These are phyloP conservation scores for Sorex araneus DNA, from an alignment of 2,113 vertebrate species.

Conservation along the genomic window DNA sequence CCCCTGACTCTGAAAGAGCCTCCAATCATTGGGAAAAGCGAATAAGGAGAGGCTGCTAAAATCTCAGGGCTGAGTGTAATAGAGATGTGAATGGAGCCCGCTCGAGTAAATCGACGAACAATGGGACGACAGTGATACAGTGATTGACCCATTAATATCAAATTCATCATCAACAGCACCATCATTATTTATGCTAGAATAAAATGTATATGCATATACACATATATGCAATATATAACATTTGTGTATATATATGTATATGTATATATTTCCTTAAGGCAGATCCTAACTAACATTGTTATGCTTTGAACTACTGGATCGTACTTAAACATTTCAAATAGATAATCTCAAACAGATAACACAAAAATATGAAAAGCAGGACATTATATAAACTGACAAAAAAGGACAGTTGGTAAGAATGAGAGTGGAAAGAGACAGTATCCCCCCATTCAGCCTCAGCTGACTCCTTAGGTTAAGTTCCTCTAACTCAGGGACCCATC, in stretches of 20 bases:
- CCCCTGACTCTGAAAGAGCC: too few relatives aligned
- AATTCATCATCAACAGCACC: not conserved
- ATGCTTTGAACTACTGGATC: not conserved
- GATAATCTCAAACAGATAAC: not conserved
- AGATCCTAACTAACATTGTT: not conserved
- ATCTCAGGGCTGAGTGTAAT: too few relatives aligned
- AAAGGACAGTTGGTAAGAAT: not conserved
- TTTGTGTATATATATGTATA: not conserved
- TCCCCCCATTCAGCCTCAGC: not conserved
- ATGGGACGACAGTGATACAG: too few relatives aligned
- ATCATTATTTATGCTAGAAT: not conserved
- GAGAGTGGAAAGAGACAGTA: not conserved
- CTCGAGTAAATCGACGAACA: too few relatives aligned
- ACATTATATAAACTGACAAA: not conserved
- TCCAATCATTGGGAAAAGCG: too few relatives aligned
- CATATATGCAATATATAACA: too few relatives aligned
- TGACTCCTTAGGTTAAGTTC: not conserved
- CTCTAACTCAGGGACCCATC: not conserved
- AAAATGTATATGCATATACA: not conserved
- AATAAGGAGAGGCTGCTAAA: too few relatives aligned
- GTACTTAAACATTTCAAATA: not conserved
- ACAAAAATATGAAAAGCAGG: not conserved
- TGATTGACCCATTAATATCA: not conserved
- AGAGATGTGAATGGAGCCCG: too few relatives aligned
- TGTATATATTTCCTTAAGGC: not conserved